Evolutionary conservation across 1,140 invertebrate genomes (phyloP).

Genomic region (Zaprionus lachaisei): DNA sequence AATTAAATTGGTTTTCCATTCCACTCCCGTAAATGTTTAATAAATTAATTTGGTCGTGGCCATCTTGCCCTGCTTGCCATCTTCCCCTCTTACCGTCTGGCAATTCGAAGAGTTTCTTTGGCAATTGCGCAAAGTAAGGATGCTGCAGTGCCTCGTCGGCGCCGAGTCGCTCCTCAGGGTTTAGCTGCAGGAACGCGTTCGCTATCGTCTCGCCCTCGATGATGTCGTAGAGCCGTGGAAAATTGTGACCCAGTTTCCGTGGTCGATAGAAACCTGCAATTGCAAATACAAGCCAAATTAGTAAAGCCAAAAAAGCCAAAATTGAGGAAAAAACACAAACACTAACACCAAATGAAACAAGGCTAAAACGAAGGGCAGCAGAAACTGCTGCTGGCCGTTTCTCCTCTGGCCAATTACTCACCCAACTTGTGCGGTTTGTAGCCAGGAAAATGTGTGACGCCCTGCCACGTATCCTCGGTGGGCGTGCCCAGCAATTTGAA

Average conservation of each 20-base stretch:
- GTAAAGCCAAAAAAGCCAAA: constrained; percentile 4
- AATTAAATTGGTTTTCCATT: constrained; percentile 71
- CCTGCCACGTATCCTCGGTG: constrained; percentile 95
- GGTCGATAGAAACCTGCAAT: constrained; percentile 88
- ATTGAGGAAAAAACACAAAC: background rate
- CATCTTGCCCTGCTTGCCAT: constrained; percentile 66
- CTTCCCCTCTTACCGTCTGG: constrained; percentile 87
- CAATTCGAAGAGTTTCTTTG: constrained; percentile 94
- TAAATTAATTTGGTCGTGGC: constrained; percentile 45
- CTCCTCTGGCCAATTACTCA: constrained; percentile 63
- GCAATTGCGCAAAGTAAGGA: constrained; percentile 95
- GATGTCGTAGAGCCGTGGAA: constrained; percentile 94
- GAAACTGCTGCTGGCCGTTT: background rate
- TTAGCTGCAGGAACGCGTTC: constrained; percentile 92
- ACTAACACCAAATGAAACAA: background rate
- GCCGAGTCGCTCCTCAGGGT: constrained; percentile 93
- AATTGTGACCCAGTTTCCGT: constrained; percentile 92
- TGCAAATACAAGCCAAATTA: constrained; percentile 24
- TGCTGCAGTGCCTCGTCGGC: constrained; percentile 95
- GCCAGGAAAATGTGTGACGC: constrained; percentile 93
- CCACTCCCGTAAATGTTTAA: constrained; percentile 59
- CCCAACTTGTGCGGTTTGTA: constrained; percentile 93
- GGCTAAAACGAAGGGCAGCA: background rate
- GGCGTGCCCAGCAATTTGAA: constrained; percentile 97
- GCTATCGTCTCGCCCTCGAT: constrained; percentile 95